phyloP scores from a whole-genome alignment of 2,888 invertebrate species.

The Acanthococcus lagerstroemiae region DNA sequence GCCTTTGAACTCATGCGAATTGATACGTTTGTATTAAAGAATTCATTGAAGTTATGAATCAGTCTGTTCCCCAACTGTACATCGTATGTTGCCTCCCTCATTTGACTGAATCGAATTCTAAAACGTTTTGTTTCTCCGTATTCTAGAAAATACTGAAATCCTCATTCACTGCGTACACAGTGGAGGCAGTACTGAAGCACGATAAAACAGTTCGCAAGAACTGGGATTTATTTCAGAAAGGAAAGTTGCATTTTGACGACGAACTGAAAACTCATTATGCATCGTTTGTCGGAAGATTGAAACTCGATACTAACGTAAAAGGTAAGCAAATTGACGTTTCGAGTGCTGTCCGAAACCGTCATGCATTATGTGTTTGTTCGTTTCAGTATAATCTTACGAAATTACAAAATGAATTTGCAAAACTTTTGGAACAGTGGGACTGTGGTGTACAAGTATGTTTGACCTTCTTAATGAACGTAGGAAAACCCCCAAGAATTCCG shows the following conservation, averaged over 20 bases:
- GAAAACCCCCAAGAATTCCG: no score
- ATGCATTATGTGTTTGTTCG: no score
- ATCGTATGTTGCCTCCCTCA: background rate
- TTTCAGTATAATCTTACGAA: no score
- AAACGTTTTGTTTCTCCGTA: background rate
- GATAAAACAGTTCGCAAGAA: slow-evolving; percentile 57
- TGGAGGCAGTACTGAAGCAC: slow-evolving; percentile 51
- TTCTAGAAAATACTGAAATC: slow-evolving; percentile 47
- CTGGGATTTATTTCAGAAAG: slow-evolving; percentile 55
- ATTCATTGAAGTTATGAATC: no score
- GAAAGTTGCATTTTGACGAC: slow-evolving; percentile 44
- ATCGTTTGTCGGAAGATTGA: slow-evolving; percentile 48
- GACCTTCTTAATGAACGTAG: no score
- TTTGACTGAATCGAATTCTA: background rate
- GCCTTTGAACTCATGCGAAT: no score
- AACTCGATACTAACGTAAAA: background rate
- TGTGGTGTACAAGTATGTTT: no score
- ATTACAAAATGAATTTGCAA: no score
- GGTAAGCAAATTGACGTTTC: background rate
- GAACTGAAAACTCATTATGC: slow-evolving; percentile 50
- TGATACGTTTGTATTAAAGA: no score
- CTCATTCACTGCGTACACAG: slow-evolving; percentile 53
- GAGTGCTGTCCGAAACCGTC: no score
- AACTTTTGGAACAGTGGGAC: no score
- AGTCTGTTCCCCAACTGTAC: no score